Conservation (phyloP, 2,797 vertebrate genomes). For the Margarornis squamiger region DNA sequence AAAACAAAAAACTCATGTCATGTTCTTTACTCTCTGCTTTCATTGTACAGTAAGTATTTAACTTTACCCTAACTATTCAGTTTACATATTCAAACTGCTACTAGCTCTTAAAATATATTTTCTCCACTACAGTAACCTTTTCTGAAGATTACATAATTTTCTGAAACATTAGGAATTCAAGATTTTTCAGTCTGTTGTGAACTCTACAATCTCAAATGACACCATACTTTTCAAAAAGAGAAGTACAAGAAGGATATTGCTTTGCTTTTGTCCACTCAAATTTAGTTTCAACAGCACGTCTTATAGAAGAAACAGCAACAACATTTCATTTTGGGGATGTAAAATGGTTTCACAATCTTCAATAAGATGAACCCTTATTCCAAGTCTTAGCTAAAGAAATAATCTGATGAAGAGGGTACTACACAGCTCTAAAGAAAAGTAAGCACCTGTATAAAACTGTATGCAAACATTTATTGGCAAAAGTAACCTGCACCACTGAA, state of each 20-base stretch:
- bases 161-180: neutral
- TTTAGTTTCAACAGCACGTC: neutral
- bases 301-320: neutral
- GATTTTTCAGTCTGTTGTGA: neutral
- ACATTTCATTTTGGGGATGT: neutral
- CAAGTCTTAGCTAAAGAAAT: neutral
- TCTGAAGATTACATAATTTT: conserved; percentile 5
- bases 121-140: neutral
- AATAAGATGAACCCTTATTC: neutral
- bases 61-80: neutral
- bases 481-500: neutral
- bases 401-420: neutral
- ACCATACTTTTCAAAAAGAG: neutral
- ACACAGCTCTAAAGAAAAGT: neutral
- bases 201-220: neutral
- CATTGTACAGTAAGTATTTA: neutral
- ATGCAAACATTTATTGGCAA: neutral
- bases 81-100: neutral
- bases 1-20: neutral
- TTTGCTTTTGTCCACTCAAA: conserved; percentile 8
- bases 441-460: neutral
- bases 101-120: neutral
- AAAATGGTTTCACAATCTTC: conserved; percentile 14
- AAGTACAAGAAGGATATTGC: neutral
- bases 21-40: neutral